phyloP scores from a whole-genome alignment of 2,113 vertebrate genomes.

The Zosterops borbonicus region DNA sequence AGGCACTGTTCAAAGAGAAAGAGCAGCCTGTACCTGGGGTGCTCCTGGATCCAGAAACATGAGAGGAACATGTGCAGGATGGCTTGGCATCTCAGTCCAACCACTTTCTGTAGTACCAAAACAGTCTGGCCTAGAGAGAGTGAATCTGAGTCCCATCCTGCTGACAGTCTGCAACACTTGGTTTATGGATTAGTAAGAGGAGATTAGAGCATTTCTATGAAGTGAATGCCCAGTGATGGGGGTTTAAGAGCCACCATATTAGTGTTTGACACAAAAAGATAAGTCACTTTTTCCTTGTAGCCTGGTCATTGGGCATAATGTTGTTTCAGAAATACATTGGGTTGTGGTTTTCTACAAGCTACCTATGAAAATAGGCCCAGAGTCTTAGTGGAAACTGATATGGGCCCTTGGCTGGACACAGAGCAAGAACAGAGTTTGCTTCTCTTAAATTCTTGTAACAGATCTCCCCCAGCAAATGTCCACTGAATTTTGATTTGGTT shows the following conservation, averaged over 20 bases:
- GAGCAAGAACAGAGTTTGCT: not conserved
- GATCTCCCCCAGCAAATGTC: not conserved
- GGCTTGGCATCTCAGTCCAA: not conserved
- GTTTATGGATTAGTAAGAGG: not conserved
- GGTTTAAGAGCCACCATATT: not conserved
- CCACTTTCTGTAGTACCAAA: not conserved
- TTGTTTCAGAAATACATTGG: not conserved
- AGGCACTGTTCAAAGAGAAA: not conserved
- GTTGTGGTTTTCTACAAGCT: not conserved
- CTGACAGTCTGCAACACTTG: fast-evolving
- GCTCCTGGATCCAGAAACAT: not conserved
- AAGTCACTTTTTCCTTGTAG: not conserved
- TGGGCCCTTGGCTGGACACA: fast-evolving
- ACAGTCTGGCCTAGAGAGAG: not conserved
- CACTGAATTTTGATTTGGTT: not conserved
- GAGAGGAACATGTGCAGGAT: not conserved
- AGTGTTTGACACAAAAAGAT: not conserved
- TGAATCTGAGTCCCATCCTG: not conserved
- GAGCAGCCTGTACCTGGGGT: not conserved
- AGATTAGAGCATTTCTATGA: not conserved
- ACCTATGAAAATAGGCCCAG: not conserved
- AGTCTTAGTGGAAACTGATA: not conserved
- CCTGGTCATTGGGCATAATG: not conserved
- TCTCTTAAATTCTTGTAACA: not conserved
- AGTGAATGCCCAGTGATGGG: not conserved